phyloP scores from a whole-genome alignment of 2,113 vertebrate species.

The Equus przewalskii region DNA sequence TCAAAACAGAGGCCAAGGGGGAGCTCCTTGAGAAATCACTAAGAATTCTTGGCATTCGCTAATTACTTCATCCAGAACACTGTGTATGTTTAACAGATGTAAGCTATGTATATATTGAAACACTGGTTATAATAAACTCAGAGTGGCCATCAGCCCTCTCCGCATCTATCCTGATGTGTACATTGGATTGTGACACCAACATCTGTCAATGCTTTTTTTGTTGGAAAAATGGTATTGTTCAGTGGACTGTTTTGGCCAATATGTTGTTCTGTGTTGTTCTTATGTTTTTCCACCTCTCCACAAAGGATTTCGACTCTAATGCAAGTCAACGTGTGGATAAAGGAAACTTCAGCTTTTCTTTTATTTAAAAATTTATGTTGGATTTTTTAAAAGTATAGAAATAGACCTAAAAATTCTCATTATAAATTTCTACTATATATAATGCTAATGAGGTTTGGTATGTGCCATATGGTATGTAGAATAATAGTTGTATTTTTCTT shows the following conservation, averaged over 20 bases:
- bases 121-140: too few relatives aligned
- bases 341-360: not conserved
- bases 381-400: not conserved
- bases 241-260: not conserved
- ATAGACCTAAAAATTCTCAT: not conserved
- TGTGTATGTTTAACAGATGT: too few relatives aligned
- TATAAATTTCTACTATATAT: slow-evolving; percentile 3
- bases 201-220: not conserved
- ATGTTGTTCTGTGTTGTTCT: too few relatives aligned
- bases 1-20: too few relatives aligned
- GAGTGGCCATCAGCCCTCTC: too few relatives aligned
- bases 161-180: too few relatives aligned
- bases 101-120: too few relatives aligned
- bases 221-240: not conserved
- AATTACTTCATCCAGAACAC: too few relatives aligned
- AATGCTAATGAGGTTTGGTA: not conserved
- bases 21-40: too few relatives aligned
- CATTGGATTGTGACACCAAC: too few relatives aligned
- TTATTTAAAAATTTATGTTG: not conserved
- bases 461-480: not conserved
- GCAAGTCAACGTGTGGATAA: not conserved
- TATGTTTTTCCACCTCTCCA: not conserved
- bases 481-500: not conserved
- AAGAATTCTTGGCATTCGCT: too few relatives aligned
- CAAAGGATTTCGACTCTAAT: not conserved